Evolutionary conservation across 2,113 vertebrate genomes (phyloP).

Genomic region (Dissostichus mawsoni): DNA sequence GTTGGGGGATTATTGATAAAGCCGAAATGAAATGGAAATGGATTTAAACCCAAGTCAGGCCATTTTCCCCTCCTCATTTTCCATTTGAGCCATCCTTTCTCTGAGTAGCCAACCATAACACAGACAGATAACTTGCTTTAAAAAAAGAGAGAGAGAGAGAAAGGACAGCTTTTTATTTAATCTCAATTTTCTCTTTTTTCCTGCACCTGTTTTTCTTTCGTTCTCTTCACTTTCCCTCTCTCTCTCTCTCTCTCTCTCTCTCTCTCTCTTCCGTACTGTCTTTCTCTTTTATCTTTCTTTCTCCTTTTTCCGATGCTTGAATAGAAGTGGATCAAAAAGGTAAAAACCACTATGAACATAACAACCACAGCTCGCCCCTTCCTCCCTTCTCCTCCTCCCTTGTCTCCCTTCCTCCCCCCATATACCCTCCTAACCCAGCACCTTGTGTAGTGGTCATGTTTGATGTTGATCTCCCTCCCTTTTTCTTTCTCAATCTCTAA

Average conservation of each 20-base stretch:
- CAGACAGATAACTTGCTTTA: slow-evolving; percentile 82
- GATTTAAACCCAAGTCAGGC: slow-evolving; percentile 78
- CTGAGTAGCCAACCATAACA: slow-evolving; percentile 80
- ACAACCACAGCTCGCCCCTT: slow-evolving; percentile 87
- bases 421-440: slow-evolving; percentile 89
- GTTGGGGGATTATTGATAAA: slow-evolving; percentile 74
- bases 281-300: slow-evolving; percentile 85
- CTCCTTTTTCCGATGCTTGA: slow-evolving; percentile 97
- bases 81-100: slow-evolving; percentile 83
- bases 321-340: slow-evolving; percentile 99
- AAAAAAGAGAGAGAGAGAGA: slow-evolving; percentile 66
- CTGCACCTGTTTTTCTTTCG: slow-evolving; percentile 90
- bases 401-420: slow-evolving; percentile 67
- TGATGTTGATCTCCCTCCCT: slow-evolving; percentile 87
- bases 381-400: slow-evolving; percentile 73
- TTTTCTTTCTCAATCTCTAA: slow-evolving; percentile 69
- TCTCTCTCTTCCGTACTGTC: slow-evolving; percentile 83
- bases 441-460: slow-evolving; percentile 93
- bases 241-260: slow-evolving; percentile 81
- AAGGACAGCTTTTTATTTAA: slow-evolving; percentile 90
- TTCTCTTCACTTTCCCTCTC: slow-evolving; percentile 88
- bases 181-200: slow-evolving; percentile 94
- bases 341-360: slow-evolving; percentile 95
- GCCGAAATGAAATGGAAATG: slow-evolving; percentile 75
- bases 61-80: slow-evolving; percentile 82